Base-by-base conservation (phyloP, 2,113 vertebrate species). In the Melanotaenia duboulayi region DNA sequence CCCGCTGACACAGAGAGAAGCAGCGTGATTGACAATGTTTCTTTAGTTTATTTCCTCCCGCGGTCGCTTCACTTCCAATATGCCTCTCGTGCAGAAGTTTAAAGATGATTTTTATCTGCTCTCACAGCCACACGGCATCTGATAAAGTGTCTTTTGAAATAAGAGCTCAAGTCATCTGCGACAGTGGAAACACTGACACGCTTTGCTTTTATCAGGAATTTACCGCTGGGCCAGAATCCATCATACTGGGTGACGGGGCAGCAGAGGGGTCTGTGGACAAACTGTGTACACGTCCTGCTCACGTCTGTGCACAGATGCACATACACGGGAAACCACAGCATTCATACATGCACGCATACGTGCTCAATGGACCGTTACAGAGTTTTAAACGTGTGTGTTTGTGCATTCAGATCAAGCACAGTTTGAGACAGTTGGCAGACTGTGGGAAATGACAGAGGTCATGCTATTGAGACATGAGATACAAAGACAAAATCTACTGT, bases 1-100 rank as follows among this genome's bases (percentile, higher is more conserved):
- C 82, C 52, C 40, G 60, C 87, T 83, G 83, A 92, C 87, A 82
- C 61, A 74, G 76, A 76, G 72, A 79, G 84, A 82, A 86, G 78
- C 78, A 50, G 54, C n/a, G 23, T 79, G 86, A 92, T 83, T 74
- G 83, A 90, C 89, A 71, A 55, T 22, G 54, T 62, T 69, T 55
- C 72, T 78, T 58, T 49, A 74, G 7, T 77, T 74, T 70, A 56
- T 83, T 80, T 73, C 75, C 81, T 50, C 69, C 25, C 66, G 72
- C 79, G 64, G 82, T 81, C 62, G 61, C 73, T 84, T 83, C 65
- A 42, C 52, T 66, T 74, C 74, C 71, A 87, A 66, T 74, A 59
- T 71, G 73, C 78, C 80, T 68, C 84, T 81, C 73, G 13, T 42
- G 71, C 63, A 25, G 67, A 46, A 69, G 67, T 72, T 71, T 74